Conservation (phyloP, 92 coral and sea anemone species). For the Pocillopora grandis region DNA sequence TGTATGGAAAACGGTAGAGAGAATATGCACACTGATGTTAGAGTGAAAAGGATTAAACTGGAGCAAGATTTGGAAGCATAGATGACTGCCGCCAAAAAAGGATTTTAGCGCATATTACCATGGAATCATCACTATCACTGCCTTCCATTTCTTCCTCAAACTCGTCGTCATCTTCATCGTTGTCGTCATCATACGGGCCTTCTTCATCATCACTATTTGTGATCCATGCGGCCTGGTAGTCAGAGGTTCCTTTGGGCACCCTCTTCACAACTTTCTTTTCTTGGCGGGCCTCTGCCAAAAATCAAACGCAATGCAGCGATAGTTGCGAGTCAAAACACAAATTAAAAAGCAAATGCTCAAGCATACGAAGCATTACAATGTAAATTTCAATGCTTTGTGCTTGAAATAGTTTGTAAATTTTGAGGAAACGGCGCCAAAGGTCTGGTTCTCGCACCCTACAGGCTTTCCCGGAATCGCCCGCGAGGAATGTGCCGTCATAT, state of each 20-base stretch:
- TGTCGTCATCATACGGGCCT: conserved; percentile 54
- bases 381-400: no score
- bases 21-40: no score
- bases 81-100: not conserved
- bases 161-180: conserved; percentile 57
- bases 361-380: no score
- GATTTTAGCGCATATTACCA: conserved; percentile 44
- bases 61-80: not conserved
- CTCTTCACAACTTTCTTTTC: conserved; percentile 52
- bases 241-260: conserved; percentile 98
- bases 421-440: no score
- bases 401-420: no score
- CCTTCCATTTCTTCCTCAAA: conserved; percentile 66
- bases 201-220: conserved; percentile 68
- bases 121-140: conserved; percentile 72
- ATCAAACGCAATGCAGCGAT: not conserved
- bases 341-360: no score
- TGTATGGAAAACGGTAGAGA: no score
- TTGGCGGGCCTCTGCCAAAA: conserved; percentile 32
- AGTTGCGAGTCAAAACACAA: not conserved
- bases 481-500: no score
- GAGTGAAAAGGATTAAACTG: not conserved
- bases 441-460: no score
- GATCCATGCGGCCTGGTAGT: conserved; percentile 97
- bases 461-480: no score